Base-by-base conservation (phyloP, 1,140 invertebrate species). In the Coenobita brevimanus region DNA sequence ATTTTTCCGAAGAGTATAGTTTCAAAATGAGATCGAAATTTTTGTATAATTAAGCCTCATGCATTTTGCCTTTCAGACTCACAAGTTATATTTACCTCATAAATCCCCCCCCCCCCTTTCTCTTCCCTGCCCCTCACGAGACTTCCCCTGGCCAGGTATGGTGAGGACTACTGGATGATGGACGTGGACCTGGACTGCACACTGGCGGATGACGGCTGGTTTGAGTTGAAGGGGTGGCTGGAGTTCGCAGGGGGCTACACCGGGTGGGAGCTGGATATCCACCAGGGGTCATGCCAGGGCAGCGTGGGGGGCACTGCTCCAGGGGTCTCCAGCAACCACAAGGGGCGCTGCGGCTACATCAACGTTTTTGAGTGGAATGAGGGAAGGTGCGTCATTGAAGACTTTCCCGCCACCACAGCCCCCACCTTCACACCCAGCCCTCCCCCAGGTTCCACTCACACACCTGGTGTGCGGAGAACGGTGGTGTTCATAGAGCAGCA, bases 151-250 rank as follows among this genome's bases (percentile, higher is more conserved):
- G 10, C 24, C 76, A 79, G 76, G 46, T 92, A 91, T 76, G 93
- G 93, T 8, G 89, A 92, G 2, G 92, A 93, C 89, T 94, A 93
- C 90, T 94, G 93, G 93, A 91, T 94, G 69, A 88, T 93, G 24
- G 92, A 93, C 60, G 80, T 93, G 0, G 90, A 92, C 17, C 93
- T 94, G 92, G 93, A 94, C 88, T 94, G 93, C 88, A 91, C 91
- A n/a, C 91, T 91, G 71, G 92, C 92, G 10, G 91, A 93, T 38
- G 89, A 91, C 46, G 93, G 93, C 0, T 93, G 93, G 92, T 94
- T 94, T 89, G 93, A 94, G 82, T 30, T 94, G 15, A 94, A 94
- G 76, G 76, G 76, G 15, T 79, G 76, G 76, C 46, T 79, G 38
- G 76, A 79, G 27, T 79, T 79, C 46, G 76, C 76, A 21, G 76